Evolutionary conservation across 2,113 vertebrate genomes (phyloP).

Genomic region (human (Homo sapiens)): GRCh38 chr2:21561501-21562000

Average conservation of each 20-base stretch:
- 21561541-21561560: background rate
- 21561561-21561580: background rate
- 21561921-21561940: background rate
- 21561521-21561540: background rate
- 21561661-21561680: background rate
- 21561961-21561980: background rate
- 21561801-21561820: background rate
- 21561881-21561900: background rate
- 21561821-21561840: background rate
- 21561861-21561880: background rate
- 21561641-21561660: background rate
- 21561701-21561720: background rate
- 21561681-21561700: slow-evolving; percentile 28
- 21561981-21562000: background rate
- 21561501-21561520: background rate
- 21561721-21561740: background rate
- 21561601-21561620: background rate
- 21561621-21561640: background rate
- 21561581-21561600: background rate
- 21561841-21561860: background rate
- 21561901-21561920: background rate
- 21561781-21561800: background rate
- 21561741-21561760: background rate
- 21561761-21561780: background rate
- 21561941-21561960: background rate